Evolutionary conservation across 2,797 vertebrate genomes (phyloP).

Genomic region (Crocodylus rhombifer): DNA sequence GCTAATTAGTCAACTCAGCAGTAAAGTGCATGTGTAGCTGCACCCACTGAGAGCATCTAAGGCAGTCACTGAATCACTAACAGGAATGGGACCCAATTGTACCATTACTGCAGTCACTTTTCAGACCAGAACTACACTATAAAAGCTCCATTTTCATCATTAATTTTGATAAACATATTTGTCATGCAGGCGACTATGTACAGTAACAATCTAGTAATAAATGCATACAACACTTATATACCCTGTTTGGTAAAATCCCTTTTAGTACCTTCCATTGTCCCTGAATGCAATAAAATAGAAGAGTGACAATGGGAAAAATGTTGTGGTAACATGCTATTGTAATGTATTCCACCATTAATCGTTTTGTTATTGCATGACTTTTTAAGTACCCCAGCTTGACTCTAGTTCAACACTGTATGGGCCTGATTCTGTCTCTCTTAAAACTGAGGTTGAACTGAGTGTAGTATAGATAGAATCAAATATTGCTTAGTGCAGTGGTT

Average conservation of each 20-base stretch:
- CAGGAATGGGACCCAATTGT: background rate
- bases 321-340: slow-evolving; percentile 50
- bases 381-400: slow-evolving; percentile 58
- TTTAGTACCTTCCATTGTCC: slow-evolving; percentile 33
- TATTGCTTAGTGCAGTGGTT: slow-evolving; percentile 48
- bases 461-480: slow-evolving; percentile 73
- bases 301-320: slow-evolving; percentile 57
- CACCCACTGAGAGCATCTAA: too few relatives aligned
- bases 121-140: background rate
- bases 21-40: too few relatives aligned
- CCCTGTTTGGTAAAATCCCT: background rate
- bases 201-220: background rate
- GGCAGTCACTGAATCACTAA: background rate
- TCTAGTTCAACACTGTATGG: slow-evolving; percentile 46
- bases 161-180: background rate
- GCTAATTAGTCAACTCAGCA: too few relatives aligned
- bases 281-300: slow-evolving; percentile 64
- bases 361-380: slow-evolving; percentile 73
- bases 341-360: slow-evolving; percentile 54
- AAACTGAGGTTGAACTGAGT: slow-evolving; percentile 67
- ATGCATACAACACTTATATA: background rate
- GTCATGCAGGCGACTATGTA: background rate
- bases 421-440: slow-evolving; percentile 34
- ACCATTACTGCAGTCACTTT: background rate
- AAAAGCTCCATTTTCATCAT: background rate